Evolutionary conservation across 2,797 vertebrate genomes (phyloP), one percentile per base, ranked within the genome.

Genomic region (Adrianichthys oophorus): DNA sequence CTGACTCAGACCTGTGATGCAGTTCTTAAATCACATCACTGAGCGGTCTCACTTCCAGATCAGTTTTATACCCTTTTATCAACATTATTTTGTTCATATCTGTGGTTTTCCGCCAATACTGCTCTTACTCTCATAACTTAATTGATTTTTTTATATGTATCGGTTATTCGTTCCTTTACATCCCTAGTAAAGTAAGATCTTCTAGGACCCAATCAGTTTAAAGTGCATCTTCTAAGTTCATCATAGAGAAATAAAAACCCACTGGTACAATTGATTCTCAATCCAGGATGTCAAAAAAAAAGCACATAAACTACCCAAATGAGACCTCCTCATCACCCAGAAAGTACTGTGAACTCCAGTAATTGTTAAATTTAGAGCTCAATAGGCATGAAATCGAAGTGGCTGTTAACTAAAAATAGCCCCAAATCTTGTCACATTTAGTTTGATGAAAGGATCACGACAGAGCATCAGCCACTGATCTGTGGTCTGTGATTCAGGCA

Each of bases 351-450:
- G 1, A 42, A 54, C 63, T 67, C 55, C 46, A 59, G 67, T 76
- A 77, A 80, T 71, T 85, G 67, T 74, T 73, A 71, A 71, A 86
- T 80, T 74, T 73, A 72, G 79, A 41, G 63, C 69, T 70, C 76
- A 68, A 72, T 50, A 74, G 57, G 43, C 55, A 41, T 73, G 48
- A 70, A 85, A 81, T 80, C 74, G 59, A 70, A 58, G 50, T 61
- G 58, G 62, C 69, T 78, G 68, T 65, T 74, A 23, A 62, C 67
- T 81, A 82, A 79, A 88, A 80, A 88, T 80, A 84, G 56, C 53
- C 46, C 19, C 44, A 64, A 76, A 83, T 82, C 69, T 72, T 68
- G 54, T 80, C 62, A 68, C 66, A 61, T 78, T 65, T 66, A 42
- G 46, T 76, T 82, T 78, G 61, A 78, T 62, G 48, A 61, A 62